Percentiles rank a stretch among this genome's conserved stretches.
Evolutionary conservation across 2,888 invertebrate genomes (phyloP).

Genomic region (Papilio protenor): DNA sequence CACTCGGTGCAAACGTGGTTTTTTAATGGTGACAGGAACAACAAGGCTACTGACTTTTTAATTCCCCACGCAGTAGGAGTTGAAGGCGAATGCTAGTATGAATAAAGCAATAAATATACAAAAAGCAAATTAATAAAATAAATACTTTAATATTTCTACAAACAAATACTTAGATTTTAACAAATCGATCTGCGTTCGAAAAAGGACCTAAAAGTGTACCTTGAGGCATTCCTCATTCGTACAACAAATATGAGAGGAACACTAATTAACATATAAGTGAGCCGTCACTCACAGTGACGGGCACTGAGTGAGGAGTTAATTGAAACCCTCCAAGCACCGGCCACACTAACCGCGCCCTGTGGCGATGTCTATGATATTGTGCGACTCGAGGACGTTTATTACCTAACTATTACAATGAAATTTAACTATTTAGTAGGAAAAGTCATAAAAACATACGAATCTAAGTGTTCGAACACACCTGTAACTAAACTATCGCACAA

Average conservation of each 20-base stretch:
- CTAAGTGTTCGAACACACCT: no score
- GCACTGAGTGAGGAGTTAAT: constrained; percentile 55
- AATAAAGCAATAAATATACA: no score
- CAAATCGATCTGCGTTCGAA: background rate
- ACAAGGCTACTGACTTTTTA: no score
- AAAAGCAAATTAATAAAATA: background rate
- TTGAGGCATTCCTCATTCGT: constrained; percentile 30
- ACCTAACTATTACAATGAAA: no score
- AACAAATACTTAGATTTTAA: constrained; percentile 5
- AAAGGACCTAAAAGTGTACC: constrained; percentile 32
- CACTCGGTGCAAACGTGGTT: no score
- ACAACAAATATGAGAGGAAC: constrained; percentile 34
- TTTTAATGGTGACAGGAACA: no score
- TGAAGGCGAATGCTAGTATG: no score
- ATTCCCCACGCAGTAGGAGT: no score
- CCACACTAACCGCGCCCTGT: constrained; percentile 49
- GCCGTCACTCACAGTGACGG: constrained; percentile 51
- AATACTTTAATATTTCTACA: constrained; percentile 5
- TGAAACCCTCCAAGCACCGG: constrained; percentile 55
- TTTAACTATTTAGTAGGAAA: no score
- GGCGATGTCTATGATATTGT: constrained; percentile 46
- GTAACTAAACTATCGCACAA: no score
- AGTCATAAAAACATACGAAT: no score
- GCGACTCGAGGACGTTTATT: no score
- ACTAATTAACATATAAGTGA: constrained; percentile 44